Conservation (phyloP, 1,140 invertebrate genomes). For the Aricia agestis region DNA sequence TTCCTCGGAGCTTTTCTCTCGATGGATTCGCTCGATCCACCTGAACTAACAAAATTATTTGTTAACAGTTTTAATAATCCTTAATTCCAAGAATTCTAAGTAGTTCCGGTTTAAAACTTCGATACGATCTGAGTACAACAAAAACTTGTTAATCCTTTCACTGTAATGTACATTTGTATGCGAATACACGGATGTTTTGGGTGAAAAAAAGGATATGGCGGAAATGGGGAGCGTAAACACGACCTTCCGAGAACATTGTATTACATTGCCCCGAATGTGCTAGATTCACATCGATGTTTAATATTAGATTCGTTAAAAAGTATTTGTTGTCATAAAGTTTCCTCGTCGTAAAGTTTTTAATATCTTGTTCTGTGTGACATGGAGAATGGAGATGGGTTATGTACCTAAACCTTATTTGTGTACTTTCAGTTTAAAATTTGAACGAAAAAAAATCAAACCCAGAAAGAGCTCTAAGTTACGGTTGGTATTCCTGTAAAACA, state of each 20-base stretch:
- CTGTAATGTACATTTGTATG: conserved; percentile 18
- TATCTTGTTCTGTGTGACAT: no score
- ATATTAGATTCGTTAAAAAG: no score
- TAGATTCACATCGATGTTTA: background rate
- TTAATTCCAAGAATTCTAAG: background rate
- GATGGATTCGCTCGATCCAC: no score
- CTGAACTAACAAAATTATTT: background rate
- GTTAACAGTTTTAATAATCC: background rate
- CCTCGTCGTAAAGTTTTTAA: no score
- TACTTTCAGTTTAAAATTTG: no score
- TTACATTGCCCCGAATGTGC: conserved; percentile 25
- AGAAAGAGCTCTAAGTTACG: no score
- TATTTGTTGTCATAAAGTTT: no score
- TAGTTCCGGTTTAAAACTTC: background rate
- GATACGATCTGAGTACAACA: background rate
- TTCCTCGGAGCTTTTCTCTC: no score
- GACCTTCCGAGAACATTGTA: conserved; percentile 48
- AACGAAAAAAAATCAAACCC: no score
- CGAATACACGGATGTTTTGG: conserved; percentile 20
- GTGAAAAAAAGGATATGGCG: conserved; percentile 44
- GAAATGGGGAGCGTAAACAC: conserved; percentile 49
- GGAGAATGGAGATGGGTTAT: no score
- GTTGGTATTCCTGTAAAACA: no score
- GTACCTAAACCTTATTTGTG: no score
- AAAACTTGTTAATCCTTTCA: conserved; percentile 1